phyloP scores from a whole-genome alignment of 2,888 invertebrate species.

The Meiosimyza decipiens region DNA sequence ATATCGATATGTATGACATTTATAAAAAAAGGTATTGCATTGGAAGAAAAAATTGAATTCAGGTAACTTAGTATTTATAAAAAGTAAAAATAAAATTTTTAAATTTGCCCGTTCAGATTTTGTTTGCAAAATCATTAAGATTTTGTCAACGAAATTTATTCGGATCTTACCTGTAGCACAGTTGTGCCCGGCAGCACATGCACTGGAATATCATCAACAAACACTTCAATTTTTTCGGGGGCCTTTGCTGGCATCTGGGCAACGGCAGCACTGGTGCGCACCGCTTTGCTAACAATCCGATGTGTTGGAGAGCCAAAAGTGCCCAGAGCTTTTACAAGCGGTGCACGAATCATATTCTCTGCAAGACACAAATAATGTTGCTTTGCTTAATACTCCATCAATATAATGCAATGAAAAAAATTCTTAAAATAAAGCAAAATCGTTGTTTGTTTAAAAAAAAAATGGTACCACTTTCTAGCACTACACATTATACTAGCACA shows the following conservation, averaged over 20 bases:
- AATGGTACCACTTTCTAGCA: too few species aligned
- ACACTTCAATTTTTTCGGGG: constrained; percentile 90
- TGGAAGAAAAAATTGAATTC: too few species aligned
- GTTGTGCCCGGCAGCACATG: constrained; percentile 96
- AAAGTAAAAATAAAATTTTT: too few species aligned
- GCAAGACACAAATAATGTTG: constrained; percentile 40
- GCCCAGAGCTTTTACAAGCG: constrained; percentile 75
- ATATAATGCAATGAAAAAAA: constrained; percentile 20
- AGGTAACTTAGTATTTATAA: too few species aligned
- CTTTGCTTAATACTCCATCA: not conserved
- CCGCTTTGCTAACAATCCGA: constrained; percentile 67
- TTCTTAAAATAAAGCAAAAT: not conserved
- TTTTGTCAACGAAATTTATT: not conserved
- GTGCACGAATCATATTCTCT: constrained; percentile 79
- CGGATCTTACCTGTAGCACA: constrained; percentile 82
- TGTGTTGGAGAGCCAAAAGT: constrained; percentile 66
- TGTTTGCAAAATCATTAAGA: not conserved
- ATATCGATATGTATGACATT: too few species aligned
- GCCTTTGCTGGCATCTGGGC: constrained; percentile 68
- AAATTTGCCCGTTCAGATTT: too few species aligned
- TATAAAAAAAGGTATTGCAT: too few species aligned
- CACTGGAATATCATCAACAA: constrained; percentile 96
- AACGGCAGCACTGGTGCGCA: constrained; percentile 67
- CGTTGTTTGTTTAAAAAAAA: too few species aligned
- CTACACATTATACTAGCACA: too few species aligned